Base-by-base conservation (phyloP, 2,888 invertebrate species). In the Cataglyphis livida region DNA sequence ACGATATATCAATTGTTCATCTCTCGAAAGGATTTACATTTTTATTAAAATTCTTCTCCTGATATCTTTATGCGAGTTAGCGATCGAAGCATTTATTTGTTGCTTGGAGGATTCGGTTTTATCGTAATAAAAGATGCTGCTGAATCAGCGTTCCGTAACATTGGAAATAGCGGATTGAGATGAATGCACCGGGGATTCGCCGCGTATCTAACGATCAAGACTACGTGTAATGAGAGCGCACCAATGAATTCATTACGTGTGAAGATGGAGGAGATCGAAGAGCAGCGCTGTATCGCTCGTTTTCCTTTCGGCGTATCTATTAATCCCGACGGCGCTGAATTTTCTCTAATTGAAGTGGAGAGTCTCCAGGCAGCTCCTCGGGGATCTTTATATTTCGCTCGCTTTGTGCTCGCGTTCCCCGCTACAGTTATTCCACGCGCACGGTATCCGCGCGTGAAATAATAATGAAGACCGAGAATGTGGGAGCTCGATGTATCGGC, bases 401-500 rank as follows among this genome's bases (percentile, higher is more conserved):
- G 57, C 32, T 70, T 59, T 70, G 70, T 44, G 32, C 44, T 41
- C 28, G 15, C 54, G 38, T 66, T 38, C 48, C 1, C 25, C 76
- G 38, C 3, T 21, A 32, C 21, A 64, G 28, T 18, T 18, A 48
- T 64, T 62, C 41, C 28, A 18, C 32, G 18, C 21, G 41, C 64
- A n/a, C 38, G 35, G 10, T 65, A 84, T 44, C 44, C 64, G 81
- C 64, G 25, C 15, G 73, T 62, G 70, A 62, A 62, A 61, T 73
- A 70, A 61, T 73, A 70, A 65, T 73, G 62, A 70, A 76, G 73
- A 70, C 66, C 21, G 70, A 38, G 86, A 28, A 65, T 44, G 70
- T 81, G 57, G 61, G 79, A 84, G 84, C 79, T 35, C 18, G 71
- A 48, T 44, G 71, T 83, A 71, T 87, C 75, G 74, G 32, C 59